These are phyloP conservation scores for Sapayoa aenigma DNA, from an alignment of 2,113 vertebrate species.

Conservation along the genomic window DNA sequence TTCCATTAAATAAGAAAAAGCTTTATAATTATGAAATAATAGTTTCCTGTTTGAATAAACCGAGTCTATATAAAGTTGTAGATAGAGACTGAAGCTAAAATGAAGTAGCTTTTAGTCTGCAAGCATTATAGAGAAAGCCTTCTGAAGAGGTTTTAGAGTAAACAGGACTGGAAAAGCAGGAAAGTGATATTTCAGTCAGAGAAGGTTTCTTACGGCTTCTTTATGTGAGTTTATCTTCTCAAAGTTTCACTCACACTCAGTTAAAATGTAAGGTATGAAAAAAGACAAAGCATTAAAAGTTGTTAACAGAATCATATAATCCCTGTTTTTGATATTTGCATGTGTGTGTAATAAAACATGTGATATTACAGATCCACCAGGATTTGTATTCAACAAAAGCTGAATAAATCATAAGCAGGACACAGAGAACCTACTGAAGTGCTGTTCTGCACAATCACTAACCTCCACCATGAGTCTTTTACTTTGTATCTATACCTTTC, in stretches of 20 bases:
- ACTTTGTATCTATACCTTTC: not conserved
- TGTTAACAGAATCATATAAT: not conserved
- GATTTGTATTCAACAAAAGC: not conserved
- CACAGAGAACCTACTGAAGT: not conserved
- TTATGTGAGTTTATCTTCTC: not conserved
- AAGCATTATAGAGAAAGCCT: not conserved
- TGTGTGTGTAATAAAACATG: not conserved
- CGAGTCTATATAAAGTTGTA: not conserved
- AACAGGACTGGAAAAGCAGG: not conserved
- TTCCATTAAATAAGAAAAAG: not conserved
- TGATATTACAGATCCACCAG: not conserved
- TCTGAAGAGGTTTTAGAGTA: not conserved
- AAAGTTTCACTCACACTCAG: not conserved
- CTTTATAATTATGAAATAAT: not conserved
- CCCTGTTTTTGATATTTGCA: not conserved
- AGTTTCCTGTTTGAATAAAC: not conserved
- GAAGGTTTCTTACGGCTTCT: not conserved
- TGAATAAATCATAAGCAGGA: not conserved
- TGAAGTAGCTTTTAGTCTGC: not conserved
- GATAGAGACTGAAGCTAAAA: not conserved
- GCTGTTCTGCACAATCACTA: not conserved
- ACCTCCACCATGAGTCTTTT: fast-evolving
- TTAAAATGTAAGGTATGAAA: not conserved
- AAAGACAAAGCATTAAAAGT: not conserved
- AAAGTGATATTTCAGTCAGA: not conserved